These are phyloP conservation scores for Polypterus bichir DNA, from an alignment of 2,113 vertebrate genomes.

Conservation along the genomic window DNA sequence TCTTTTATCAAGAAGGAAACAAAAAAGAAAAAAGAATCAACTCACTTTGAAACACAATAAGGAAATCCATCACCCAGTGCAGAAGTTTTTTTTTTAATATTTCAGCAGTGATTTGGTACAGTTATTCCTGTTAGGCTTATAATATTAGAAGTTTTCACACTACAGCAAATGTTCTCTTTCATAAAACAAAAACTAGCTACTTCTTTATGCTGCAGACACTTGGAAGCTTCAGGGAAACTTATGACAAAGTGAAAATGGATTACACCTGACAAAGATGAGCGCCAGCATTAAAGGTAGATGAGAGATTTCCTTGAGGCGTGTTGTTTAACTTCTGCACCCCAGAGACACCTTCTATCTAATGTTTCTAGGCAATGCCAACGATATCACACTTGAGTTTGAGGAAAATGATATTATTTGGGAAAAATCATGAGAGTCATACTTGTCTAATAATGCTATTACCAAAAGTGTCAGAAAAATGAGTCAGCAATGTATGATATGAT, in stretches of 20 bases:
- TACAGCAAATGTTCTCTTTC: neutral
- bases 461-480: no score
- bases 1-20: no score
- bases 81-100: no score
- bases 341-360: neutral
- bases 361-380: neutral
- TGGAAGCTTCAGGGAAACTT: neutral
- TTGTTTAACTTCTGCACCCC: neutral
- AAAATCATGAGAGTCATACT: no score
- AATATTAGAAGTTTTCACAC: neutral
- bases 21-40: no score
- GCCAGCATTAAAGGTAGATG: neutral
- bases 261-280: neutral
- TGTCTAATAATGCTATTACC: no score
- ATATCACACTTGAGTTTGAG: no score
- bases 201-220: neutral
- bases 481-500: no score
- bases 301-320: neutral
- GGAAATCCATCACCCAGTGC: no score
- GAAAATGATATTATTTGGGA: no score
- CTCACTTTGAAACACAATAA: no score
- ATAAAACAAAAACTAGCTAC: neutral
- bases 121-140: neutral
- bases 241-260: neutral
- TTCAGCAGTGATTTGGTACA: no score